These are phyloP conservation scores for Drosophila merina DNA, from an alignment of 2,888 invertebrate species.

Conservation along the genomic window DNA sequence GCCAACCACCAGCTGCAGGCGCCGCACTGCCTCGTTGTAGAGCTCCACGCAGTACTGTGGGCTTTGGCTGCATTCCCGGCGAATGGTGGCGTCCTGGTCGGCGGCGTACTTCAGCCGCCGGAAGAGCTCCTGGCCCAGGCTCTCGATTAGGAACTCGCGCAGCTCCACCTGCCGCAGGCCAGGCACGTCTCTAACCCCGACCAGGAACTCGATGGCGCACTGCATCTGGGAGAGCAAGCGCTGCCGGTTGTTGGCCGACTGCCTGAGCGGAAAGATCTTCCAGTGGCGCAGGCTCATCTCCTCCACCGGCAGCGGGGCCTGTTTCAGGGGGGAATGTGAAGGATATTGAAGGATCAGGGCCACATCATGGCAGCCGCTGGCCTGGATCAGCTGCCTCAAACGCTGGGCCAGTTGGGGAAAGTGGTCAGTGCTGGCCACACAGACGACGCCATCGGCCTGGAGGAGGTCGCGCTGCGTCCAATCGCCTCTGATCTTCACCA, in stretches of 20 bases:
- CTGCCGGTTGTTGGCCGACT: conserved; percentile 20
- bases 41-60: conserved; percentile 86
- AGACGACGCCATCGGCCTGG: conserved; percentile 78
- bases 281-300: conserved; percentile 38
- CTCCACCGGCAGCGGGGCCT: conserved; percentile 33
- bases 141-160: conserved; percentile 85
- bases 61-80: conserved; percentile 73
- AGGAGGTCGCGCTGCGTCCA: conserved; percentile 50
- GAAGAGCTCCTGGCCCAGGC: conserved; percentile 88
- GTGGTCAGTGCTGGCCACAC: conserved; percentile 54
- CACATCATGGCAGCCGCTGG: conserved; percentile 69
- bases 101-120: conserved; percentile 84
- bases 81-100: conserved; percentile 72
- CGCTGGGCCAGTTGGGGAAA: neutral
- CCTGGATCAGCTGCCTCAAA: conserved; percentile 9
- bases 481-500: conserved; percentile 74
- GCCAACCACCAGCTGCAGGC: conserved; percentile 86
- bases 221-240: conserved; percentile 77
- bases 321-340: neutral
- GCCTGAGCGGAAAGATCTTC: conserved; percentile 35
- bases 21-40: conserved; percentile 88
- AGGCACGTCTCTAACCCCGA: conserved; percentile 81
- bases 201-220: conserved; percentile 73
- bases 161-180: conserved; percentile 86
- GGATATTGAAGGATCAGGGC: conserved; percentile 74